Evolutionary conservation across 1,140 invertebrate genomes (phyloP), one percentile per base, ranked within the genome.

Genomic region (Eupristina koningsbergeri): DNA sequence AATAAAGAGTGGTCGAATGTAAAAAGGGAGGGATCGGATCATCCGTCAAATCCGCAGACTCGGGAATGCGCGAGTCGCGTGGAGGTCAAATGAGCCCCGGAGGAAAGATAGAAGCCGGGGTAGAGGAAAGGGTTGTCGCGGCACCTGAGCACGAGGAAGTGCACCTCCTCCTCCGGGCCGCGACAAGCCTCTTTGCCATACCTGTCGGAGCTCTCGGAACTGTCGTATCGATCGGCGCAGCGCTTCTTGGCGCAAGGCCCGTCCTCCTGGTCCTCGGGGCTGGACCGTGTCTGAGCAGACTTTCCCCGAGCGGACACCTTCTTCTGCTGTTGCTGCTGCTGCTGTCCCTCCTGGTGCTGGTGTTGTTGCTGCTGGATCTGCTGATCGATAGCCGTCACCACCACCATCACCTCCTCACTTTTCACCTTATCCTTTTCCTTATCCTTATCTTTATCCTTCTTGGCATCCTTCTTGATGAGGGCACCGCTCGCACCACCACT

Each of bases 201-300:
- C 96, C 96, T 97, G 95, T 97, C 96, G 93, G 96, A 96, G 90
- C 96, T 97, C 93, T 97, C 96, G 88, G 96, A 97, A 91, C 96
- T 97, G 94, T 97, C 96, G 93, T 96, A 97, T 94, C 96, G 94
- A 94, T 97, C 96, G 89, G 95, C 93, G 92, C 96, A 96, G 92
- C 96, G 94, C 92, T 96, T 97, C 93, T 96, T 96, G 90, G 95
- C 94, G 89, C 94, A 95, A 85, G 91, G 88, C 64, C 91, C 91
- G 79, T 89, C 86, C 67, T 87, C 86, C 69, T 87, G 86, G 81
- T 84, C 88, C 78, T 47, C 73, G 63, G 63, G 11, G 11, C 29
- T 67, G 63, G 31, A 31, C 29, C 63, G 63, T 6, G 22, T 58
- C 26, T 71, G 67, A 7, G n/a, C n/a, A n/a, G n/a, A n/a, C n/a